A percentile compares a stretch with the other conserved stretches of the same genome.
Evolutionary conservation across 2,797 vertebrate species (phyloP).

Genomic region (Alosa sapidissima): DNA sequence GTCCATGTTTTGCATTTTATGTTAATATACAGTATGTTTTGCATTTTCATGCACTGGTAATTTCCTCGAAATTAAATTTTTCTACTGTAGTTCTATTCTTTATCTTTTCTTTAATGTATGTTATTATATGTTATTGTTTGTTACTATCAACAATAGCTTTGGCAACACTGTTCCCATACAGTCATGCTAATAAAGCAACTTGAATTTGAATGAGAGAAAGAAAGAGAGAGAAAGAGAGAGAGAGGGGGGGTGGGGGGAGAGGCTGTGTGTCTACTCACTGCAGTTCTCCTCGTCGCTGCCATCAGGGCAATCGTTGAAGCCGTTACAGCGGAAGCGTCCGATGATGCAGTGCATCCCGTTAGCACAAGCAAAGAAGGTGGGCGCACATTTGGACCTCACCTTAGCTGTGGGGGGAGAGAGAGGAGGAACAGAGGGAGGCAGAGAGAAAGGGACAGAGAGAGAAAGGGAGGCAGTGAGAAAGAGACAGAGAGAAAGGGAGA

Average conservation of each 20-base stretch:
- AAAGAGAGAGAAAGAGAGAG: neutral
- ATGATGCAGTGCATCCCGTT: conserved; percentile 97
- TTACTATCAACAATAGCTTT: too few species aligned
- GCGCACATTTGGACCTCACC: conserved; percentile 88
- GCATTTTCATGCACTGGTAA: too few species aligned
- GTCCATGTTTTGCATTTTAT: too few species aligned
- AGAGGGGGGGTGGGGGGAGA: neutral
- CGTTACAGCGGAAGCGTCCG: conserved; percentile 93
- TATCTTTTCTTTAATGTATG: too few species aligned
- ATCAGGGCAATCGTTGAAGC: conserved; percentile 92
- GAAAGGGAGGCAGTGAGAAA: neutral
- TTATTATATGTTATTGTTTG: too few species aligned
- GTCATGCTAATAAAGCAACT: too few species aligned
- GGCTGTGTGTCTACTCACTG: conserved; percentile 80
- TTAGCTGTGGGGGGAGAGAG: conserved; percentile 76
- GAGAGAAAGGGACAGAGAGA: conserved; percentile 7
- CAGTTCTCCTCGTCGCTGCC: conserved; percentile 97
- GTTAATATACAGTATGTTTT: too few species aligned
- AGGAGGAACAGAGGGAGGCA: conserved; percentile 13
- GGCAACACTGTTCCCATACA: too few species aligned
- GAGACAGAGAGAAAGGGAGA: neutral
- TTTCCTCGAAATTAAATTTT: too few species aligned
- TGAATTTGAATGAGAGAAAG: too few species aligned
- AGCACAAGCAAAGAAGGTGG: conserved; percentile 91
- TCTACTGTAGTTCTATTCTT: too few species aligned